These are phyloP conservation scores for Galeopsomyia nigrocyanea DNA, from an alignment of 2,888 invertebrate genomes.

Conservation along the genomic window DNA sequence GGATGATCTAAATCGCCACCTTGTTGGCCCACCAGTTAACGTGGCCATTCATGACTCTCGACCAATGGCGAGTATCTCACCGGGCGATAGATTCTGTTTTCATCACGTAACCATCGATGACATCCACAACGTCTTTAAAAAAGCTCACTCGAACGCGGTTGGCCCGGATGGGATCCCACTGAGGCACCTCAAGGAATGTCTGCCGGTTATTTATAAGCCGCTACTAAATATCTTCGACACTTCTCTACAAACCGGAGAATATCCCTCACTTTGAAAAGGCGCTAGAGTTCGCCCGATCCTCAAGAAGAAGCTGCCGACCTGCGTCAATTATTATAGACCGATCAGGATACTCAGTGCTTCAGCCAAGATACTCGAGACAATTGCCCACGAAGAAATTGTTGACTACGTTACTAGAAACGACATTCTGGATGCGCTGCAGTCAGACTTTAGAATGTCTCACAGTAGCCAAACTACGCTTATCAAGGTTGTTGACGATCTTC, in stretches of 20 bases:
- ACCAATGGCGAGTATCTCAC: background rate
- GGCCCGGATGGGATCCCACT: background rate
- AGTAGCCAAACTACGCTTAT: background rate
- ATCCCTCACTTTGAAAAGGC: background rate
- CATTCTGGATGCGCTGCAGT: background rate
- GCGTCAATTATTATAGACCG: background rate
- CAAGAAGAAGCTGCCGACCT: too few relatives aligned
- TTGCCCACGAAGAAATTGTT: background rate
- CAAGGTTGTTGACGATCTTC: background rate
- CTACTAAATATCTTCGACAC: background rate
- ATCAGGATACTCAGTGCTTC: background rate
- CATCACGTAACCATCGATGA: background rate
- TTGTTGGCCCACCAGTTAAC: background rate
- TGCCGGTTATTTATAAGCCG: background rate
- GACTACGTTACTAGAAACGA: background rate
- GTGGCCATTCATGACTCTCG: background rate
- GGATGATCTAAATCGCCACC: background rate
- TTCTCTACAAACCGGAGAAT: background rate
- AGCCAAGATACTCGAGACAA: background rate
- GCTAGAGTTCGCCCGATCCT: background rate
- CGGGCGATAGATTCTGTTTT: background rate
- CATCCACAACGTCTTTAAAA: background rate
- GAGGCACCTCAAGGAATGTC: background rate
- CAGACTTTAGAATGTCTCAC: background rate
- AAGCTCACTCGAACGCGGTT: background rate